Percentiles rank a stretch among this genome's conserved stretches.
phyloP scores from a whole-genome alignment of 2,797 vertebrate species.

The Mycteria americana region DNA sequence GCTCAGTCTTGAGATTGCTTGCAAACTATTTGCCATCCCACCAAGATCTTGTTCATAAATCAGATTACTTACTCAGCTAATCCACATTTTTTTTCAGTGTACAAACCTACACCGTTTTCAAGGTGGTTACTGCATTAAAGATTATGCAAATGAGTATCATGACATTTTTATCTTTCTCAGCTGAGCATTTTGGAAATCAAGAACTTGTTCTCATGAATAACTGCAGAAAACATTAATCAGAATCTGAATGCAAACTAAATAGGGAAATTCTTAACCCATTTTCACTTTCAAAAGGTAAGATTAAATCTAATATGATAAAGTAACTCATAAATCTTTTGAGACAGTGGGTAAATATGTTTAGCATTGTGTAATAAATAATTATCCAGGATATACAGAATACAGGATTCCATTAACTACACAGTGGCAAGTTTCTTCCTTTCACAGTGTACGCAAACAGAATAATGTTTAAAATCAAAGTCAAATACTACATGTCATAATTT shows the following conservation, averaged over 20 bases:
- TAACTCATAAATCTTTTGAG: neutral
- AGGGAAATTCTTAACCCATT: neutral
- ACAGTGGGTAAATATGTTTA: neutral
- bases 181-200: neutral
- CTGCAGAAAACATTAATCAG: conserved; percentile 25
- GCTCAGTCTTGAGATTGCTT: neutral
- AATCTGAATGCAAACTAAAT: conserved; percentile 18
- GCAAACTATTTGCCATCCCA: neutral
- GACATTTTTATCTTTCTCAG: conserved; percentile 46
- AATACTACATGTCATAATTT: neutral
- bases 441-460: neutral
- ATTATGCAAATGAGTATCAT: conserved; percentile 17
- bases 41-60: conserved; percentile 1
- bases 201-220: conserved; percentile 28
- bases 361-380: neutral
- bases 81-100: conserved; percentile 8
- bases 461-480: neutral
- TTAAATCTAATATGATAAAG: neutral
- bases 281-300: neutral
- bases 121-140: conserved; percentile 28
- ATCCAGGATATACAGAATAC: neutral
- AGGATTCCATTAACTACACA: neutral
- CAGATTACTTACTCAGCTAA: conserved; percentile 18
- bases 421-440: neutral
- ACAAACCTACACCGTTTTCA: conserved; percentile 14